Conservation (phyloP, 2,113 vertebrate species). For the Euleptes europaea region DNA sequence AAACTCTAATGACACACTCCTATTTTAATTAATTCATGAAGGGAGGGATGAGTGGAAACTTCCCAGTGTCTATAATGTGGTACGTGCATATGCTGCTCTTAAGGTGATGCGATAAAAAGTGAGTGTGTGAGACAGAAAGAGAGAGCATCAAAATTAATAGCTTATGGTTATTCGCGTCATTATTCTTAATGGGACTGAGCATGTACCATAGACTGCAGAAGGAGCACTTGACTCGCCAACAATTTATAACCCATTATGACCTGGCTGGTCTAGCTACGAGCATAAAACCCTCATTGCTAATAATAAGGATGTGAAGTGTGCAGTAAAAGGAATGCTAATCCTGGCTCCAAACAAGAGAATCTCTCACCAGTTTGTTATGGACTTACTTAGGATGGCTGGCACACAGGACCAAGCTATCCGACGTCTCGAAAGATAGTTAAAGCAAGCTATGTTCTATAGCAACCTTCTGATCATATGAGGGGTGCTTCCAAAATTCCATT, state of each 20-base stretch:
- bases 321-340: background rate
- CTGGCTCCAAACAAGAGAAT: background rate
- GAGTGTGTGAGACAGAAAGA: background rate
- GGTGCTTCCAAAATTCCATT: too few relatives aligned
- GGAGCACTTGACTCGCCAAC: slow-evolving; percentile 1
- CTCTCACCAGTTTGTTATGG: background rate
- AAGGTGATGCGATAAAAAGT: background rate
- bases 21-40: background rate
- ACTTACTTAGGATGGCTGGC: background rate
- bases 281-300: slow-evolving; percentile 3
- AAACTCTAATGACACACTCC: background rate
- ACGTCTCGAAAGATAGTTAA: background rate
- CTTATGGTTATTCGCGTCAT: slow-evolving; percentile 1
- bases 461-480: too few relatives aligned
- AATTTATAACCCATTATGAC: slow-evolving; percentile 19
- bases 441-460: background rate
- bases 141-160: slow-evolving; percentile 6
- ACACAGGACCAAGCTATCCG: background rate
- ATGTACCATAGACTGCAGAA: slow-evolving; percentile 6
- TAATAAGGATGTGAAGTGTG: background rate
- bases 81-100: background rate
- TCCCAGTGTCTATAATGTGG: background rate
- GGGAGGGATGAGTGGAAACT: background rate
- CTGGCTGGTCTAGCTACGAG: background rate
- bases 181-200: slow-evolving; percentile 21